Evolutionary conservation across 1,140 invertebrate species (phyloP).

Genomic region (Hylyphantes graminicola): DNA sequence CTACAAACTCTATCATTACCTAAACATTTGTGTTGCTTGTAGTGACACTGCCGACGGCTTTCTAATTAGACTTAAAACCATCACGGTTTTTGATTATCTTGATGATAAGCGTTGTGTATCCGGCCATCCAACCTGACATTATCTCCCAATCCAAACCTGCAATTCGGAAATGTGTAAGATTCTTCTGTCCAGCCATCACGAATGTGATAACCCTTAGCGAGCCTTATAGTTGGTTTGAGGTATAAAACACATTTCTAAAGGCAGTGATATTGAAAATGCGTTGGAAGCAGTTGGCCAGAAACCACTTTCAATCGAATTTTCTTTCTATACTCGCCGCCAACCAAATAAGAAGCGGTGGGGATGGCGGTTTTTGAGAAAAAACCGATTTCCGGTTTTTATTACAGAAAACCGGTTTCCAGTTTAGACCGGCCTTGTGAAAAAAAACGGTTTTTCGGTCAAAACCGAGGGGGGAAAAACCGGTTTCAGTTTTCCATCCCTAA

Average conservation of each 20-base stretch:
- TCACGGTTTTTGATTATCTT: conserved; percentile 50
- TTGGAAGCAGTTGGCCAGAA: background rate
- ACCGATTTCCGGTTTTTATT: no score
- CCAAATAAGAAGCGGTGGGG: no score
- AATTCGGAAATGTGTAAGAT: background rate
- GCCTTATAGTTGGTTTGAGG: no score
- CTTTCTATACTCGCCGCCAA: no score
- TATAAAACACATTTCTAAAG: no score
- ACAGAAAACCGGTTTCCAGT: no score
- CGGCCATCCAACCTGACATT: conserved; percentile 2
- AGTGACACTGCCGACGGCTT: background rate
- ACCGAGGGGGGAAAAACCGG: no score
- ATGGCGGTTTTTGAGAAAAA: no score
- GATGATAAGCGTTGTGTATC: conserved; percentile 8
- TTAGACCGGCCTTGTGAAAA: no score
- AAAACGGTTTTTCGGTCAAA: no score
- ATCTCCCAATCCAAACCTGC: background rate
- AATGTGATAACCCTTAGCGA: background rate
- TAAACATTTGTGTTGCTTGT: conserved; percentile 2
- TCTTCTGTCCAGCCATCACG: background rate
- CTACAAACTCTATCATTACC: conserved; percentile 5
- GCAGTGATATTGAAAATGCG: no score
- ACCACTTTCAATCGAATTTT: conserved; percentile 20
- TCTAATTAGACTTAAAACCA: background rate
- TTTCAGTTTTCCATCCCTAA: no score